These are phyloP conservation scores for Hypolimnas misippus DNA, from an alignment of 2,888 invertebrate species.

Conservation along the genomic window DNA sequence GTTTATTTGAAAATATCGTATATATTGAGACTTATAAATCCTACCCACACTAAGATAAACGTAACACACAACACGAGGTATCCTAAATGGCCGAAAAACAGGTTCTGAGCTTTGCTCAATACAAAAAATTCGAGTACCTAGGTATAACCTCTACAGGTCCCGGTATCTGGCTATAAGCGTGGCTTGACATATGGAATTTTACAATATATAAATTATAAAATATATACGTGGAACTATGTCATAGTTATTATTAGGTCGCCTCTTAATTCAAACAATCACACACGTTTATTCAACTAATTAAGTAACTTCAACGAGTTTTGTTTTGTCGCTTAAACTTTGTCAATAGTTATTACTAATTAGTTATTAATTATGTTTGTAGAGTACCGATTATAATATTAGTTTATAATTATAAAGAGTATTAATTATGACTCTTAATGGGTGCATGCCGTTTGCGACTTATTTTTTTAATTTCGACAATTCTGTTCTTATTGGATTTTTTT, in stretches of 20 bases:
- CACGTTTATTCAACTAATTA: constrained; percentile 13
- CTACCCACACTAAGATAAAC: constrained; percentile 33
- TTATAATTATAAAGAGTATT: too few species aligned
- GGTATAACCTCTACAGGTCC: constrained; percentile 28
- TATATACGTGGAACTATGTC: neutral
- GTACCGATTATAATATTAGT: neutral
- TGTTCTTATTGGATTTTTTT: neutral
- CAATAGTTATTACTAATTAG: constrained; percentile 13
- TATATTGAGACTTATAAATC: constrained; percentile 15
- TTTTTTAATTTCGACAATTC: neutral
- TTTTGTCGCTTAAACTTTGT: constrained; percentile 7
- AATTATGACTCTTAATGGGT: too few species aligned
- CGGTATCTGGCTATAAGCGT: constrained; percentile 1
- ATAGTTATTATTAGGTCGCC: neutral
- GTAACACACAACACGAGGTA: constrained; percentile 35
- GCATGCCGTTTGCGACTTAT: neutral
- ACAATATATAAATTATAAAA: too few species aligned
- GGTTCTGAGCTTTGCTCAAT: constrained; percentile 44
- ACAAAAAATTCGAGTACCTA: constrained; percentile 43
- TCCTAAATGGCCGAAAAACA: constrained; percentile 46
- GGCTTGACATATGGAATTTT: constrained; percentile 11
- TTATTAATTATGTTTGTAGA: constrained; percentile 3
- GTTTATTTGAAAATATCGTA: neutral
- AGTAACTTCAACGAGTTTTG: constrained; percentile 2
- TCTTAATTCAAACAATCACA: neutral